Conservation (phyloP, 2,888 invertebrate species). For the Hecatera dysodea region DNA sequence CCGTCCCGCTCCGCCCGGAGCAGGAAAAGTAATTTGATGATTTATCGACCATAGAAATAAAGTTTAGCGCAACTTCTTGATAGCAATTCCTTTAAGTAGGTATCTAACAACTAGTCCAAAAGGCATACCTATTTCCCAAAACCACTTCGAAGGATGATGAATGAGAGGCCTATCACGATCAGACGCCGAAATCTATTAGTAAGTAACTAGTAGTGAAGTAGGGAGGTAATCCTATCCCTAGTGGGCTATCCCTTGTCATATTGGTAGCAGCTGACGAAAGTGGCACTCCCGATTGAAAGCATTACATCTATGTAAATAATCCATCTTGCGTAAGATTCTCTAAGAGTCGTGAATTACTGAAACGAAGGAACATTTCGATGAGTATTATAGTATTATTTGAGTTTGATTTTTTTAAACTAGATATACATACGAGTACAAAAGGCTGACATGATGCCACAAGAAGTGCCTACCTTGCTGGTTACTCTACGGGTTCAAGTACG, state of each 20-base stretch:
- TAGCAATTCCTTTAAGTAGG: neutral
- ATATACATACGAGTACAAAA: neutral
- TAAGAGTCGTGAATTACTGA: neutral
- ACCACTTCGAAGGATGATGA: slow-evolving; percentile 6
- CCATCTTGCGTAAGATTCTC: neutral
- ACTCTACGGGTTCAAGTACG: neutral
- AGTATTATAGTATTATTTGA: too few species aligned
- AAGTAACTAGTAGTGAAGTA: slow-evolving; percentile 17
- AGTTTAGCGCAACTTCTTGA: too few species aligned
- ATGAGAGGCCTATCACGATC: slow-evolving; percentile 17
- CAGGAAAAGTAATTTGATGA: too few species aligned
- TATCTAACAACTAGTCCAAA: too few species aligned
- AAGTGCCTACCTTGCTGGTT: neutral
- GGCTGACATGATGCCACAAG: neutral
- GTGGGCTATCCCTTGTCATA: slow-evolving; percentile 22
- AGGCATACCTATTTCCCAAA: neutral
- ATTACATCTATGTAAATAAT: neutral
- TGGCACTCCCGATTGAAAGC: slow-evolving; percentile 11
- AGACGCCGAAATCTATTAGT: slow-evolving; percentile 30
- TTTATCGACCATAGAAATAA: too few species aligned
- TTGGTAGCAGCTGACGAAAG: slow-evolving; percentile 19
- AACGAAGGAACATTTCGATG: too few species aligned
- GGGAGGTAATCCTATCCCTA: slow-evolving; percentile 12
- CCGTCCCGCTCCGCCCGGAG: too few species aligned
- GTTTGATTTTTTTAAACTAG: too few species aligned